phyloP scores from a whole-genome alignment of 2,113 vertebrate species.

The Leptosomus discolor region DNA sequence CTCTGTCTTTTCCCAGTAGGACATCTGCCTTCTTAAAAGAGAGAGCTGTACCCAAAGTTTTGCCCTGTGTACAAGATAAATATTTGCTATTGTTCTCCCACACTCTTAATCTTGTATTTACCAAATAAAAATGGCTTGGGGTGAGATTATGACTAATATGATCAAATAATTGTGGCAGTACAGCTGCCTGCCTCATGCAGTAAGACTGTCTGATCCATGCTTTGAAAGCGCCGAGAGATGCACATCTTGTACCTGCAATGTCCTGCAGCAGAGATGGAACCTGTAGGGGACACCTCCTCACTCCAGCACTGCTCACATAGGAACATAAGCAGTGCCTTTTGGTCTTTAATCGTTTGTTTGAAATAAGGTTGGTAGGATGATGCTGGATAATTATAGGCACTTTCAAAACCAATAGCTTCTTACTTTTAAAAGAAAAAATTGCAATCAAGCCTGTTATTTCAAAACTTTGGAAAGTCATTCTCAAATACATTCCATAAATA shows the following conservation, averaged over 20 bases:
- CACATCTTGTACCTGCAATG: neutral
- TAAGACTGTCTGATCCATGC: neutral
- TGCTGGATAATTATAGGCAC: neutral
- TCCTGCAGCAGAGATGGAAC: neutral
- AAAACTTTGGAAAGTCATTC: neutral
- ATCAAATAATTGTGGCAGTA: neutral
- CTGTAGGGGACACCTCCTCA: neutral
- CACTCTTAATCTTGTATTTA: conserved; percentile 17
- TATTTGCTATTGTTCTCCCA: neutral
- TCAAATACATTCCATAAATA: neutral
- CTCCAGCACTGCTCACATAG: neutral
- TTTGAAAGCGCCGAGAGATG: neutral
- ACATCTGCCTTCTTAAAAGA: neutral
- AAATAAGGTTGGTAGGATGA: neutral
- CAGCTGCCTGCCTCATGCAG: neutral
- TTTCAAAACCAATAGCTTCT: neutral
- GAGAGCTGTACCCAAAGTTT: neutral
- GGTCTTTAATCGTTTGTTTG: neutral
- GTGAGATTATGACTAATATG: neutral
- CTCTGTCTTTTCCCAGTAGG: neutral
- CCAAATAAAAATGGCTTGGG: neutral
- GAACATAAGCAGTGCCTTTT: neutral
- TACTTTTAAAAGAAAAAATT: neutral
- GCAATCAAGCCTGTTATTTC: neutral
- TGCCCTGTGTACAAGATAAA: neutral